Evolutionary conservation across 2,888 invertebrate species (phyloP).

Genomic region (Cactoblastis cactorum): DNA sequence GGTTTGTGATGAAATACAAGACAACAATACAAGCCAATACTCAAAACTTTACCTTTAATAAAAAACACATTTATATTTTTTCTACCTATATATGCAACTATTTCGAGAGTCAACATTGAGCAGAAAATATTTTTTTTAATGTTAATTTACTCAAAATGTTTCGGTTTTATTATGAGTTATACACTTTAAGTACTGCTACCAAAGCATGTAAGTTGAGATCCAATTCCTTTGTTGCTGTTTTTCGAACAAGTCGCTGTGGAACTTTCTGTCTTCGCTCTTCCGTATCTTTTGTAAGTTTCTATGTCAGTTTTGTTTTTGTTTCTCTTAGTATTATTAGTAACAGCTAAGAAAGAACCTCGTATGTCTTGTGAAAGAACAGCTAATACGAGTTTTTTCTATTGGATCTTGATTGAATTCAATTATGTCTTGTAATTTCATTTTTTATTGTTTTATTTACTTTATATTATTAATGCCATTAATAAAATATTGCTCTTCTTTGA

Average conservation of each 20-base stretch:
- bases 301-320: background rate
- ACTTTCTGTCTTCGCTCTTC: slow-evolving; percentile 11
- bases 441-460: no score
- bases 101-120: no score
- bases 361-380: background rate
- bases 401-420: no score
- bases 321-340: background rate
- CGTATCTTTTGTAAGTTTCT: background rate
- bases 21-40: no score
- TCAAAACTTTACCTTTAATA: no score
- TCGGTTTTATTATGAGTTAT: background rate
- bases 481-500: no score
- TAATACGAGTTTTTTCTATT: background rate
- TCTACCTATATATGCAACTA: no score
- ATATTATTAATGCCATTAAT: no score
- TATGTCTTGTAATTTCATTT: no score
- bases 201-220: slow-evolving; percentile 6
- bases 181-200: slow-evolving; percentile 3
- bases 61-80: no score
- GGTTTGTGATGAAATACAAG: no score
- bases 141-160: slow-evolving; percentile 2
- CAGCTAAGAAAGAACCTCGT: background rate
- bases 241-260: slow-evolving; percentile 1
- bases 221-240: slow-evolving; percentile 6
- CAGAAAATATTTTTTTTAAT: background rate